Conservation (phyloP, 2,113 vertebrate species). For the Callaeas wilsoni region DNA sequence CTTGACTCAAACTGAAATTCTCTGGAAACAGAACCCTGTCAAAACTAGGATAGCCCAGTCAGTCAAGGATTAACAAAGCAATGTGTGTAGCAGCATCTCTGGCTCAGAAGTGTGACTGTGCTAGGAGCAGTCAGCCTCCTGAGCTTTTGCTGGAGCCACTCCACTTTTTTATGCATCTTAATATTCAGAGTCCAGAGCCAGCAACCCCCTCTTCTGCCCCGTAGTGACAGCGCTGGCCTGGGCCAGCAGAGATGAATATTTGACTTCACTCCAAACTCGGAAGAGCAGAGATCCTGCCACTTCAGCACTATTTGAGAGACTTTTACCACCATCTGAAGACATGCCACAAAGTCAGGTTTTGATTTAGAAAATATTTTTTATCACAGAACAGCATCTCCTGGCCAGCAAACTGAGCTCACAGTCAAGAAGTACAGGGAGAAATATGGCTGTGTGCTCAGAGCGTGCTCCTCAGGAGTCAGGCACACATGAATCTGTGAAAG, state of each 20-base stretch:
- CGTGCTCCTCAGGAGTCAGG: background rate
- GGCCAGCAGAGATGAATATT: background rate
- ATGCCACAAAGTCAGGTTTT: background rate
- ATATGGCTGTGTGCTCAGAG: background rate
- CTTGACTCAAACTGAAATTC: background rate
- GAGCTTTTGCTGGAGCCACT: background rate
- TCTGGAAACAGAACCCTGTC: background rate
- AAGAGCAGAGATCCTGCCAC: background rate
- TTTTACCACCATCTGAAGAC: background rate
- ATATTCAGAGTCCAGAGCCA: background rate
- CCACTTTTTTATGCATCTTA: background rate
- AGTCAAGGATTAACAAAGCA: background rate
- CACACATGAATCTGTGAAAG: background rate
- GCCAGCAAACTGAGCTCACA: background rate
- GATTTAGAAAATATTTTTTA: background rate
- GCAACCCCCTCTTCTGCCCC: background rate
- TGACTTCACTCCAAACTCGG: background rate
- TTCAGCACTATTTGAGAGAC: background rate
- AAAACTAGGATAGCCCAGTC: background rate
- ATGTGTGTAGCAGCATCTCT: background rate
- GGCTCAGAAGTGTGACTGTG: background rate
- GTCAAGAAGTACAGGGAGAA: background rate
- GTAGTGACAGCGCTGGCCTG: background rate
- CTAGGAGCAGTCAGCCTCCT: background rate
- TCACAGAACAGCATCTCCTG: background rate